Evolutionary conservation across 2,888 invertebrate species (phyloP).

Genomic region (Loripinus fragilis): DNA sequence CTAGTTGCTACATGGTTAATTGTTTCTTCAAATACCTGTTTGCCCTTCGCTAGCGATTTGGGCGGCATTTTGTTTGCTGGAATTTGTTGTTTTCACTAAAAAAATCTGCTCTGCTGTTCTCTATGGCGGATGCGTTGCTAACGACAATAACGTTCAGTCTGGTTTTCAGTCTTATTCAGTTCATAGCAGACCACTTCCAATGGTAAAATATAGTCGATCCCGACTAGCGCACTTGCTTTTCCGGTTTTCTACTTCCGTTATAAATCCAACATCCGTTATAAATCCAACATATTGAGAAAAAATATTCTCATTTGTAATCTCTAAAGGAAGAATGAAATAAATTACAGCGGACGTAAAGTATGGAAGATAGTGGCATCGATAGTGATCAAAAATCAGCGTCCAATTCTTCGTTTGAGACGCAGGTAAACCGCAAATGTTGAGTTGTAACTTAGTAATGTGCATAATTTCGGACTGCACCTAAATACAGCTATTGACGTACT

Average conservation of each 20-base stretch:
- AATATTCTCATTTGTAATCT: too few relatives aligned
- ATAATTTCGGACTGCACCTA: neutral
- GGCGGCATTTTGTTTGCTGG: constrained; percentile 69
- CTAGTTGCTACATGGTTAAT: too few relatives aligned
- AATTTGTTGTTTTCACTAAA: neutral
- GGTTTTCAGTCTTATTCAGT: constrained; percentile 7
- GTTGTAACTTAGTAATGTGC: too few relatives aligned
- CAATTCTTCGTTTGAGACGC: constrained; percentile 42
- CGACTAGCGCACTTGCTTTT: constrained; percentile 1
- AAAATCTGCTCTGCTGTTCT: neutral
- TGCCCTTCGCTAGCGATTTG: constrained; percentile 66
- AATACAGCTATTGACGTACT: too few relatives aligned
- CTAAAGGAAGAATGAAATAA: neutral
- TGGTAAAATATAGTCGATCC: neutral
- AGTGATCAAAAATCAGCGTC: constrained; percentile 76
- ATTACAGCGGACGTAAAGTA: constrained; percentile 64
- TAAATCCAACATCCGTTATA: too few relatives aligned
- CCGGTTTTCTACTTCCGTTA: neutral
- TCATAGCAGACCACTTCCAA: neutral
- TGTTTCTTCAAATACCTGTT: constrained; percentile 68
- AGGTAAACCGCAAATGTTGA: constrained; percentile 20
- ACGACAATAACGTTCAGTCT: constrained; percentile 52
- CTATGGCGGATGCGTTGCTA: constrained; percentile 61
- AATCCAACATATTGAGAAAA: neutral
- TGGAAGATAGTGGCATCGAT: constrained; percentile 81